Evolutionary conservation across 2,888 invertebrate genomes (phyloP), one percentile per base, ranked within the genome.

Genomic region (Eilema sororculum): DNA sequence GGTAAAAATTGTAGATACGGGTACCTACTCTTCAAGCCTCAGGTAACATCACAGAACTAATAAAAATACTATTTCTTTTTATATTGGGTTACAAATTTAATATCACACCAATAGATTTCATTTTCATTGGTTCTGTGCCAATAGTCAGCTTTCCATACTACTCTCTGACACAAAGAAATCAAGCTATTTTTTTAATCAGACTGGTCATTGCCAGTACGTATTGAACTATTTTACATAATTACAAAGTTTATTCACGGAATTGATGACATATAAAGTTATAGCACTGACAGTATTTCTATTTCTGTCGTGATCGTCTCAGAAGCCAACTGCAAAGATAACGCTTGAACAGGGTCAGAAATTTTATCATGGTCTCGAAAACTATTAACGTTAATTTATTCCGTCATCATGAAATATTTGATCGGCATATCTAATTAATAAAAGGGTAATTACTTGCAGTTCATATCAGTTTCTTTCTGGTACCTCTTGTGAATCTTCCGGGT

Each of bases 231-330:
- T 41, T 41, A 16, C 16, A 4, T 16, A 41, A 16, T 16, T 16
- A 4, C 3, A 46, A n/a, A n/a, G 8, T 52, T 52, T 3, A 8
- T 33, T n/a, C 52, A 8, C 8, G n/a, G n/a, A 52, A 52, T 52
- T 52, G n/a, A 52, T 52, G n/a, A 52, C 52, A 52, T 52, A 41
- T 52, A 52, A 62, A 22, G 37, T 52, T 52, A 59, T 58, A 57
- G 24, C 4, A 67, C 30, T 58, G 60, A 65, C 65, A 58, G 75
- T 71, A 71, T 65, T 67, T 76, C 74, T 78, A 80, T 79, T 79
- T 80, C 72, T 73, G 79, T 80, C 69, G 57, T 28, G 69, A 46
- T 73, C 80, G 78, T 74, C 80, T 75, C 69, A 66, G 60, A 41
- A 57, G 62, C 64, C 65, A 79, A 64, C 71, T 60, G 64, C 70